Evolutionary conservation across 2,888 invertebrate species (phyloP).

Genomic region (Melanostoma scalare): DNA sequence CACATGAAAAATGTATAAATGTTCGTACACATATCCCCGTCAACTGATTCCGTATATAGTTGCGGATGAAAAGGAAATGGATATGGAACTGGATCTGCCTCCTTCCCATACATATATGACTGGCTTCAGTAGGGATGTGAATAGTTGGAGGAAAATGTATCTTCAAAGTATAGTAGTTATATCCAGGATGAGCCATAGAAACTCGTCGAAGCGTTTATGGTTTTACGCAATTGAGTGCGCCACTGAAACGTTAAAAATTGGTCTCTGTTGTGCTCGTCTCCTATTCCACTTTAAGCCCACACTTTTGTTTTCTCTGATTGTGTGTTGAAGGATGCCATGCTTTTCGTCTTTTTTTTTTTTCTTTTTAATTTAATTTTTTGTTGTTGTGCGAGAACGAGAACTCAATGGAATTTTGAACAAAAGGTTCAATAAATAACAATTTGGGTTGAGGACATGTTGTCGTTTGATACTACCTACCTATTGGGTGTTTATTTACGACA

Average conservation of each 20-base stretch:
- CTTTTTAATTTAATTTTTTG: neutral
- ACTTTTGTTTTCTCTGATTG: conserved; percentile 1
- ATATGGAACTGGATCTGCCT: conserved; percentile 20
- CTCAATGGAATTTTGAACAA: conserved; percentile 12
- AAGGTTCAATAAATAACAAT: conserved; percentile 39
- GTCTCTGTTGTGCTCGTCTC: conserved; percentile 32
- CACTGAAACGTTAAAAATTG: conserved; percentile 64
- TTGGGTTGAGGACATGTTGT: conserved; percentile 33
- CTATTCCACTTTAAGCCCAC: conserved; percentile 25
- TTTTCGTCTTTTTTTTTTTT: neutral
- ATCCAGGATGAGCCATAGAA: conserved; percentile 39
- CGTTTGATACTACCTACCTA: neutral
- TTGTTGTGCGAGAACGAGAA: conserved; percentile 1
- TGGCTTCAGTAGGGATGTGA: neutral
- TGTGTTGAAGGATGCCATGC: conserved; percentile 14
- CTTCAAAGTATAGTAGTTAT: conserved; percentile 3
- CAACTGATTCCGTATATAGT: neutral
- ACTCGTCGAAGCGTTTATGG: conserved; percentile 60
- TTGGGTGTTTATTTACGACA: conserved; percentile 45
- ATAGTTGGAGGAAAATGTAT: neutral
- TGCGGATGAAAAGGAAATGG: conserved; percentile 39
- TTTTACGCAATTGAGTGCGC: conserved; percentile 67
- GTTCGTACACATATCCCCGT: neutral
- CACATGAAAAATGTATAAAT: conserved; percentile 41
- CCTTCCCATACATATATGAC: neutral